Evolutionary conservation across 2,797 vertebrate genomes (phyloP).

Genomic region (Fistularia tabacaria): DNA sequence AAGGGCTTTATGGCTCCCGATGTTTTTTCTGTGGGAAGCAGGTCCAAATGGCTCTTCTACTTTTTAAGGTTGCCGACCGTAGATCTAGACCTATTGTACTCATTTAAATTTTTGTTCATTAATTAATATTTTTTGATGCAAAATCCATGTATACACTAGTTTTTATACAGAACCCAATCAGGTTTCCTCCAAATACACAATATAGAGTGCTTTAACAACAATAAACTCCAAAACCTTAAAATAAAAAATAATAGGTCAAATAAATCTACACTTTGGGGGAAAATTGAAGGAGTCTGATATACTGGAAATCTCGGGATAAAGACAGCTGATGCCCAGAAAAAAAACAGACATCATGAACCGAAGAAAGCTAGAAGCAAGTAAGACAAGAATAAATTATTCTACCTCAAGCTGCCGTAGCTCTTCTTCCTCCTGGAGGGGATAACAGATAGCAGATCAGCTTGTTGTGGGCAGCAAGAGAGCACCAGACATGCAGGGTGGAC

Average conservation of each 20-base stretch:
- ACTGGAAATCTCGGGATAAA: constrained; percentile 14
- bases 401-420: constrained; percentile 80
- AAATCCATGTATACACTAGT: no score
- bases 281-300: constrained; percentile 7
- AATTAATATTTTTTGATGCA: no score
- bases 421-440: constrained; percentile 77
- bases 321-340: background rate
- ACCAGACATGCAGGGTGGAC: constrained; percentile 47
- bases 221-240: no score
- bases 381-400: constrained; percentile 43
- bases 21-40: no score
- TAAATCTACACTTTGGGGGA: constrained; percentile 9
- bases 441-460: constrained; percentile 61
- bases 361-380: constrained; percentile 6
- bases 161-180: no score
- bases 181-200: no score
- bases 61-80: no score
- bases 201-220: no score
- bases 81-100: no score
- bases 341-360: constrained; percentile 15
- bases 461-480: constrained; percentile 48
- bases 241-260: background rate
- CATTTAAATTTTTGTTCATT: no score
- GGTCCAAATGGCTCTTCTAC: no score
- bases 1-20: no score